Base-by-base conservation (phyloP, 2,888 invertebrate genomes). In the Diarsia dahlii region DNA sequence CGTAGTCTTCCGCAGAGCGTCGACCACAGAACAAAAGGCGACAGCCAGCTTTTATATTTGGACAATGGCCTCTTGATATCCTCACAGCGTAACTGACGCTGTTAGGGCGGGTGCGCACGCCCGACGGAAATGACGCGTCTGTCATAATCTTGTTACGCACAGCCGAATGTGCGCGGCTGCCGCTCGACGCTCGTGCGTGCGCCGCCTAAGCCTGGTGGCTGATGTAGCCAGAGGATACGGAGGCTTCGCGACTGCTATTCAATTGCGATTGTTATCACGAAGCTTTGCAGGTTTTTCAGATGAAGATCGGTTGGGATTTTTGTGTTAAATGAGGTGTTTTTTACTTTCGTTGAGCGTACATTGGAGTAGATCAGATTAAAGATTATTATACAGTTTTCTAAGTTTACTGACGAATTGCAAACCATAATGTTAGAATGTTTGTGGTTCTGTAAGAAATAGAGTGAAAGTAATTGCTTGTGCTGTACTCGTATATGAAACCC, bases 121-220 rank as follows among this genome's bases (percentile, higher is more conserved):
- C 68, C 79, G 69, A 75, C 91, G 95, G 95, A 95, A 95, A 95
- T 95, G 91, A 93, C 90, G 88, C 90, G 94, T 92, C 95, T 83
- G 88, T 93, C 93, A 91, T 84, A 77, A 90, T 90, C 92, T 91
- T 91, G 85, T 80, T 66, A 82, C 77, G 78, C 76, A 78, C 67
- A 81, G 73, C 85, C 80, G 77, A 89, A 85, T 84, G 73, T 85
- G 64, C 76, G 71, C 74, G 68, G 68, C 28, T 82, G 82, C 76
- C 65, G 71, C 69, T 65, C 34, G 82, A 77, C 65, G 71, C 69
- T 65, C 34, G 64, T 78, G 76, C 63, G 76, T 71, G 39, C 66
- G 20, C 20, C 12, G 60, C 72, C 64, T 70, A 76, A 80, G 80
- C 70, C 58, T 28, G 28, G 28, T 28, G 23, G 56, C 62, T 67